Evolutionary conservation across 2,797 vertebrate genomes (phyloP).

Genomic region (Discoglossus pictus): DNA sequence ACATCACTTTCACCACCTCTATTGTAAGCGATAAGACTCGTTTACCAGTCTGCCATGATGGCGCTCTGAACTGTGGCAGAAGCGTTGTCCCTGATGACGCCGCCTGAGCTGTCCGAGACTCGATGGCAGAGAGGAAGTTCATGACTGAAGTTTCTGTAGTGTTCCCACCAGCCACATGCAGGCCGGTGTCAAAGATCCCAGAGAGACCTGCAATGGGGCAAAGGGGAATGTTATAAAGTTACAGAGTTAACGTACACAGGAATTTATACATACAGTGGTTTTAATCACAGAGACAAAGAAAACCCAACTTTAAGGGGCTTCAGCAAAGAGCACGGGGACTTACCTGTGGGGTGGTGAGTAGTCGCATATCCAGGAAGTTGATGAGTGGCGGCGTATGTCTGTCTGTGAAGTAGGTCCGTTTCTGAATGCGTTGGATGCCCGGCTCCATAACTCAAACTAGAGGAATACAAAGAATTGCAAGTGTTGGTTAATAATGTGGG

Average conservation of each 20-base stretch:
- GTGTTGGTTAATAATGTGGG: too few species aligned
- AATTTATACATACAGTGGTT: not conserved
- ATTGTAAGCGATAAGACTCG: too few species aligned
- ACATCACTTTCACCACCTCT: too few species aligned
- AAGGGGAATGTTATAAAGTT: conserved; percentile 47
- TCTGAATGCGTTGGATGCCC: conserved; percentile 84
- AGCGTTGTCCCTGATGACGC: conserved; percentile 90
- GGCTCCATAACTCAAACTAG: conserved; percentile 91
- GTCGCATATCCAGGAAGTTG: conserved; percentile 88
- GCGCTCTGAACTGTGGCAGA: conserved; percentile 89
- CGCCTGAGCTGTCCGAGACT: conserved; percentile 88
- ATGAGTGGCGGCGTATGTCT: conserved; percentile 85
- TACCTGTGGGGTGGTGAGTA: conserved; percentile 87
- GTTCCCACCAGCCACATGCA: conserved; percentile 80
- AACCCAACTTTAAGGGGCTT: too few species aligned
- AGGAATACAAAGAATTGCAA: conserved; percentile 56
- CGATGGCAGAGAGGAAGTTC: conserved; percentile 94
- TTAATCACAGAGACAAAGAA: too few species aligned
- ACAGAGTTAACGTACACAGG: conserved; percentile 20
- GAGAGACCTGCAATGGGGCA: conserved; percentile 69
- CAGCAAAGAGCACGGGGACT: conserved; percentile 39
- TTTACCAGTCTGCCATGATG: conserved; percentile 91
- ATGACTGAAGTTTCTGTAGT: conserved; percentile 93
- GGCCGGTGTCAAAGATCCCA: conserved; percentile 84
- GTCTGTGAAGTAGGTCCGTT: conserved; percentile 89